phyloP scores from a whole-genome alignment of 2,888 invertebrate genomes.

The Monochamus alternatus region DNA sequence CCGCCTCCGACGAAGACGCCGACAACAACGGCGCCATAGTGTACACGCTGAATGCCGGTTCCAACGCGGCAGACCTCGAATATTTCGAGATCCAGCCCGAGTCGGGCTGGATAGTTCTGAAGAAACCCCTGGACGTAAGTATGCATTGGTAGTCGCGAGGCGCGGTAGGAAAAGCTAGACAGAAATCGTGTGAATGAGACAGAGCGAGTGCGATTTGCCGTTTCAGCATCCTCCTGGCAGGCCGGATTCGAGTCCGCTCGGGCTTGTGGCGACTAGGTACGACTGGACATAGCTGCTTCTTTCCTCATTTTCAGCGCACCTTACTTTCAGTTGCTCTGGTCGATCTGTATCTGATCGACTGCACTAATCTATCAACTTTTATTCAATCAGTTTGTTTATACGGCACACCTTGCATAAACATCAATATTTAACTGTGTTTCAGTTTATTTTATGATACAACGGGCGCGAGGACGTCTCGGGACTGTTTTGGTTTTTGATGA shows the following conservation, averaged over 20 bases:
- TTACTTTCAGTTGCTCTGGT: constrained; percentile 80
- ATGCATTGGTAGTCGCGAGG: constrained; percentile 61
- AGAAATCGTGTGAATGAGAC: constrained; percentile 48
- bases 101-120: constrained; percentile 97
- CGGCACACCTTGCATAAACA: constrained; percentile 74
- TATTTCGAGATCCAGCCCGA: constrained; percentile 98
- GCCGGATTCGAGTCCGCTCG: constrained; percentile 37
- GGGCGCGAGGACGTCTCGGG: constrained; percentile 47
- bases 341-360: constrained; percentile 68
- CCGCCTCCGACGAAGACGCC: constrained; percentile 97
- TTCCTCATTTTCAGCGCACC: constrained; percentile 81
- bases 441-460: constrained; percentile 49
- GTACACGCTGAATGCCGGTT: constrained; percentile 91
- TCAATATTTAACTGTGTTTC: constrained; percentile 56
- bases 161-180: constrained; percentile 51
- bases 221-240: constrained; percentile 50
- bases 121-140: constrained; percentile 98
- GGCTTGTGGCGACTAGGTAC: constrained; percentile 63
- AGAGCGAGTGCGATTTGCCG: constrained; percentile 50
- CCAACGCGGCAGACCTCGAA: constrained; percentile 91
- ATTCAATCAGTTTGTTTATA: constrained; percentile 76
- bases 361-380: constrained; percentile 71
- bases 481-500: constrained; percentile 36
- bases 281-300: constrained; percentile 74
- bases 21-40: constrained; percentile 97